Evolutionary conservation across 2,888 invertebrate genomes (phyloP).

Genomic region (Plagodis dolabraria): DNA sequence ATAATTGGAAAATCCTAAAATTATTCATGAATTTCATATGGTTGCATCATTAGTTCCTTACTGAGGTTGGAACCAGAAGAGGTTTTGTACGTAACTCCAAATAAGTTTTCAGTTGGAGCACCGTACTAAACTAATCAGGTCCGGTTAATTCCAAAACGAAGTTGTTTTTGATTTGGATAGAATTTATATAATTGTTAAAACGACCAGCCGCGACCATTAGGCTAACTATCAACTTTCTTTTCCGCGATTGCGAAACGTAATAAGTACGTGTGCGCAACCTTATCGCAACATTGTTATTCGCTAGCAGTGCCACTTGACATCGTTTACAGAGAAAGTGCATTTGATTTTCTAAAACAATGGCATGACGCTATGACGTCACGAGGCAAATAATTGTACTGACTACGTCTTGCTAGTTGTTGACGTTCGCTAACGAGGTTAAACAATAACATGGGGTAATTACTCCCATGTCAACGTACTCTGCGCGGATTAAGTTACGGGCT

Average conservation of each 20-base stretch:
- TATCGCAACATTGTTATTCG: conserved; percentile 23
- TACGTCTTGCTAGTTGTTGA: conserved; percentile 8
- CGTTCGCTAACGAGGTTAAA: conserved; percentile 16
- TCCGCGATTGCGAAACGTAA: conserved; percentile 7
- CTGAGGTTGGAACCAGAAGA: too few species aligned
- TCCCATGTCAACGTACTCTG: neutral
- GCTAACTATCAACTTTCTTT: conserved; percentile 15
- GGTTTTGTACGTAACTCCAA: too few species aligned
- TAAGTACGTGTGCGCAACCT: conserved; percentile 12
- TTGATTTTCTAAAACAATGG: conserved; percentile 51
- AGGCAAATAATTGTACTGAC: conserved; percentile 6
- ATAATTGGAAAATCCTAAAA: too few species aligned
- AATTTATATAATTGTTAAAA: too few species aligned
- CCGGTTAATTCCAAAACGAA: too few species aligned
- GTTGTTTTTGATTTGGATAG: too few species aligned
- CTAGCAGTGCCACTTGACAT: conserved; percentile 34
- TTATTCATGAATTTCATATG: too few species aligned
- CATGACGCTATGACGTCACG: conserved; percentile 25
- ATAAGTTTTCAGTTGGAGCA: too few species aligned
- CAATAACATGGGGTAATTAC: conserved; percentile 16
- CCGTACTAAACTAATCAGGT: too few species aligned
- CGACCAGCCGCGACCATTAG: too few species aligned
- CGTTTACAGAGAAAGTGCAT: conserved; percentile 47
- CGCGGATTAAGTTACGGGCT: conserved; percentile 3
- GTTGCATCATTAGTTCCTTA: too few species aligned